phyloP scores from a whole-genome alignment of 2,113 vertebrate genomes.

The Recurvirostra avosetta region DNA sequence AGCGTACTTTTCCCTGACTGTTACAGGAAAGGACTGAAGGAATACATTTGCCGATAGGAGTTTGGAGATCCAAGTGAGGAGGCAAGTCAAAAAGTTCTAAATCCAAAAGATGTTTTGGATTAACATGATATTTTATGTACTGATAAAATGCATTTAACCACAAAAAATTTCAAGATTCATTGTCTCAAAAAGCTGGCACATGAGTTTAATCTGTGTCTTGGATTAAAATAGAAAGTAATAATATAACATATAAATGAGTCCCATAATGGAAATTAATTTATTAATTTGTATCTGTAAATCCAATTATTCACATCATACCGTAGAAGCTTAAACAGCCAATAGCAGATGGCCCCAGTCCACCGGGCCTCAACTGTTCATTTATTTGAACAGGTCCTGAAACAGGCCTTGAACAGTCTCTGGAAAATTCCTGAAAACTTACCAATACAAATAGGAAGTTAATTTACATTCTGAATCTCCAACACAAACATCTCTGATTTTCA shows the following conservation, averaged over 20 bases:
- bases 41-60: not conserved
- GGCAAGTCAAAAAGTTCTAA: not conserved
- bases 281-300: not conserved
- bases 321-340: not conserved
- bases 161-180: not conserved
- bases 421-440: not conserved
- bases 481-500: not conserved
- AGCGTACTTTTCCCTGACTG: not conserved
- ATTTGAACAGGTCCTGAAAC: not conserved
- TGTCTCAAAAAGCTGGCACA: not conserved
- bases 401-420: not conserved
- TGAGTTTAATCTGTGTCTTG: not conserved
- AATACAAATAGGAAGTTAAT: not conserved
- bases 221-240: not conserved
- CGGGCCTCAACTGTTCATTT: not conserved
- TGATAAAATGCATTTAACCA: not conserved
- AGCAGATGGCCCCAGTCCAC: not conserved
- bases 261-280: not conserved
- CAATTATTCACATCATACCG: not conserved
- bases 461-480: not conserved
- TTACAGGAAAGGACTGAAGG: not conserved
- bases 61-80: not conserved
- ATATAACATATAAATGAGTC: not conserved
- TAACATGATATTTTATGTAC: not conserved
- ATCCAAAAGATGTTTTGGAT: not conserved